These are phyloP conservation scores for Brachionus paranguensis DNA, from an alignment of 1,140 invertebrate species.

Conservation along the genomic window DNA sequence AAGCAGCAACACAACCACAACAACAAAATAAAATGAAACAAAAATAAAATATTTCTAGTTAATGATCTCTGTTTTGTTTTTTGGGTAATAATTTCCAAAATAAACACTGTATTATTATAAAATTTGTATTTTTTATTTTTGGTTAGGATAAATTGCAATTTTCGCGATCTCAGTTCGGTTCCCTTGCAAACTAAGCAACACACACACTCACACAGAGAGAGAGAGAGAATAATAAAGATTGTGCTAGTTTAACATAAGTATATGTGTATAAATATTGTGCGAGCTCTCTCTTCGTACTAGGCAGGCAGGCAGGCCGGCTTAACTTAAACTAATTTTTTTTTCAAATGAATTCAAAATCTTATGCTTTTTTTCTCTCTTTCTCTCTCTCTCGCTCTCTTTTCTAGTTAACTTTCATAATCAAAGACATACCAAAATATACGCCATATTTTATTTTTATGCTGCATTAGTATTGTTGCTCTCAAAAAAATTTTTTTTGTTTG, in stretches of 20 bases:
- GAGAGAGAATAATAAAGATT: not conserved
- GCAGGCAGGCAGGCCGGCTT: not conserved
- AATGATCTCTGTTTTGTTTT: not conserved
- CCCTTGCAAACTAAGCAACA: not conserved
- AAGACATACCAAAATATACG: conserved; percentile 38
- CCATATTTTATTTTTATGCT: conserved; percentile 3
- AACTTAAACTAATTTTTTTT: not conserved
- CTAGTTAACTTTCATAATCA: not conserved
- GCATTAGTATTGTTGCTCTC: not conserved
- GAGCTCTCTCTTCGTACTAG: not conserved
- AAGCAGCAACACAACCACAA: not conserved
- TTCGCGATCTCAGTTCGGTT: not conserved
- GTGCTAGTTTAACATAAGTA: not conserved
- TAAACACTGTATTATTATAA: conserved; percentile 12
- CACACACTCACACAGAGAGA: not conserved
- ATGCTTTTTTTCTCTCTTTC: not conserved
- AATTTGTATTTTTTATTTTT: not conserved
- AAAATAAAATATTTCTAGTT: not conserved
- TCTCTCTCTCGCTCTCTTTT: not conserved
- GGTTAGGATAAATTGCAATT: not conserved
- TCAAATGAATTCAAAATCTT: conserved; percentile 22
- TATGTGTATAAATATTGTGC: not conserved
- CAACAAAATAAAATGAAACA: not conserved
- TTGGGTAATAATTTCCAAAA: not conserved
- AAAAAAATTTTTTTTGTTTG: not conserved